Percentiles rank a stretch among this genome's conserved stretches.
These are phyloP conservation scores for Cygnus atratus DNA, from an alignment of 2,113 vertebrate genomes.

Conservation along the genomic window DNA sequence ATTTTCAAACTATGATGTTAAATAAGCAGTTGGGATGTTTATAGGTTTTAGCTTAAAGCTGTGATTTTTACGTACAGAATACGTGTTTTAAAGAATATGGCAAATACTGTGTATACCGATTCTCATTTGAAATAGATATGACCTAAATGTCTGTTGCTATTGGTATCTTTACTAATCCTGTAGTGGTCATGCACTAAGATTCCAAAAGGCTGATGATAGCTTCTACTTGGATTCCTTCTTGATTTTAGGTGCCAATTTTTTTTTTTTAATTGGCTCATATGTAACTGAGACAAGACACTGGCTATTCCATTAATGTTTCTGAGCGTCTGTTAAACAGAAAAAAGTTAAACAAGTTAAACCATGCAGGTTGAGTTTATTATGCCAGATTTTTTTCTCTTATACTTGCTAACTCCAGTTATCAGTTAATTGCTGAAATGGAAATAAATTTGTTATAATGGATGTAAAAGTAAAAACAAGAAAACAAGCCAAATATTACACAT, in stretches of 20 bases:
- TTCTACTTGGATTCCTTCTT: slow-evolving; percentile 60
- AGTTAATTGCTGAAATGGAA: background rate
- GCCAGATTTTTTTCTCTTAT: background rate
- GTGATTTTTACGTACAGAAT: background rate
- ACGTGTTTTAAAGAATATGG: background rate
- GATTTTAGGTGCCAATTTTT: slow-evolving; percentile 40
- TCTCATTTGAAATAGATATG: slow-evolving; percentile 52
- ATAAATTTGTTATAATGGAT: background rate
- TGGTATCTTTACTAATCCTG: slow-evolving; percentile 55
- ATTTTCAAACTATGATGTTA: background rate
- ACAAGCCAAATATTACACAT: background rate
- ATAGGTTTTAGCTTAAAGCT: background rate
- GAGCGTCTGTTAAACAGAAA: background rate
- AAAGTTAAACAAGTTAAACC: background rate
- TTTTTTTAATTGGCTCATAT: slow-evolving; percentile 24
- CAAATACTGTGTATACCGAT: background rate
- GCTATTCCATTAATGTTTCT: slow-evolving; percentile 25
- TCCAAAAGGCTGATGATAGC: slow-evolving; percentile 62
- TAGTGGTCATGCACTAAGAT: slow-evolving; percentile 57
- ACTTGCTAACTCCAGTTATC: background rate
- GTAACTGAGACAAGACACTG: slow-evolving; percentile 27
- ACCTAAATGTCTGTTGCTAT: slow-evolving; percentile 21
- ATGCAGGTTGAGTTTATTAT: background rate
- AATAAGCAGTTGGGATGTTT: background rate
- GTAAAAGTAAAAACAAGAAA: background rate